A percentile compares a stretch with the other conserved stretches of the same genome.
Conservation (phyloP, 92 coral and sea anemone species). For the Porites lobata region DNA sequence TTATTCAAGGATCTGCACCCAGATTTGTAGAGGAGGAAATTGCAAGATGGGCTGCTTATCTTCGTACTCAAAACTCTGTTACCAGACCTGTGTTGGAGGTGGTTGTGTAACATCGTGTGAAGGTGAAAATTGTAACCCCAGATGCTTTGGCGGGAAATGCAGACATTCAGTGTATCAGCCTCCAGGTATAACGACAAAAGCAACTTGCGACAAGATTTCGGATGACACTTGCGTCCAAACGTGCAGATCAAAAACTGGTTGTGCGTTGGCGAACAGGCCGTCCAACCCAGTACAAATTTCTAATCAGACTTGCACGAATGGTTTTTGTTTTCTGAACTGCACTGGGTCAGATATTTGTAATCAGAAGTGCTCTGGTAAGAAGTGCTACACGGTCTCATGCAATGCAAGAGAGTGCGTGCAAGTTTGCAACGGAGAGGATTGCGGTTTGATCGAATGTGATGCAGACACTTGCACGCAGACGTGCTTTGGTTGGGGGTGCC, state of each 20-base stretch:
- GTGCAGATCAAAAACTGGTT: slow-evolving; percentile 72
- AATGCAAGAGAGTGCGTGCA: slow-evolving; percentile 78
- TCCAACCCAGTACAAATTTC: slow-evolving; percentile 72
- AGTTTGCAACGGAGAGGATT: slow-evolving; percentile 79
- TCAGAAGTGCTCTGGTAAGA: slow-evolving; percentile 78
- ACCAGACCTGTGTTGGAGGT: slow-evolving; percentile 86
- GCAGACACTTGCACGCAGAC: slow-evolving; percentile 78
- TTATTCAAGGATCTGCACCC: slow-evolving; percentile 79
- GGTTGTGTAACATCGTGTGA: slow-evolving; percentile 78
- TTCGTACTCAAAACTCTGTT: slow-evolving; percentile 65
- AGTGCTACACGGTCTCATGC: slow-evolving; percentile 79
- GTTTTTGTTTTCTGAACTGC: slow-evolving; percentile 80
- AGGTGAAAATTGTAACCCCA: slow-evolving; percentile 78
- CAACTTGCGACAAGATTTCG: slow-evolving; percentile 60
- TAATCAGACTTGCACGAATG: slow-evolving; percentile 83
- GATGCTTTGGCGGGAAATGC: slow-evolving; percentile 86
- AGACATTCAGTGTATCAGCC: slow-evolving; percentile 63
- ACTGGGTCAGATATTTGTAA: slow-evolving; percentile 72
- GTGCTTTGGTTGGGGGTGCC: slow-evolving; percentile 82
- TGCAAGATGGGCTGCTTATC: slow-evolving; percentile 81
- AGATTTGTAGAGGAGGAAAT: slow-evolving; percentile 85
- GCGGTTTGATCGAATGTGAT: slow-evolving; percentile 78
- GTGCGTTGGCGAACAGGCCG: slow-evolving; percentile 69
- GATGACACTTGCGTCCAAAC: slow-evolving; percentile 76
- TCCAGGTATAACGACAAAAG: slow-evolving; percentile 44